A percentile compares a stretch with the other conserved stretches of the same genome.
Conservation (phyloP, 1,140 invertebrate species). For the Musca domestica region DNA sequence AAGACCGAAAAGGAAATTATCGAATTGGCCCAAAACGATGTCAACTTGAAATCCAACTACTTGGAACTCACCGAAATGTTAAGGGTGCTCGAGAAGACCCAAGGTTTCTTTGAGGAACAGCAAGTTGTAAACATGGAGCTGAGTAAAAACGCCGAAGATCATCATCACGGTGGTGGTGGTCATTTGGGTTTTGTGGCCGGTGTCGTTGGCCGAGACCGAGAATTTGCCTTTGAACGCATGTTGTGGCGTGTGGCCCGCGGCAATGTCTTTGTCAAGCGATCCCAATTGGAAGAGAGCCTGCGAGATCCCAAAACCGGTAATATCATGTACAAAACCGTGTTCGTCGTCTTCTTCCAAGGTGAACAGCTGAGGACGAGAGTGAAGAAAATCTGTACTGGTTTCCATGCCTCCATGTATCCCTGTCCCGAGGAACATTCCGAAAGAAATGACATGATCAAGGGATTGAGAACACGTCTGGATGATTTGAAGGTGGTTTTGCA, state of each 20-base stretch:
- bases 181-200: conserved; percentile 63
- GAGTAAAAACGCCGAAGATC: conserved; percentile 51
- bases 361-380: conserved; percentile 71
- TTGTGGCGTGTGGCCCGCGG: conserved; percentile 77
- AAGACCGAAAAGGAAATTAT: conserved; percentile 90
- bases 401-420: conserved; percentile 71
- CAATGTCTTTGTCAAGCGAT: conserved; percentile 62
- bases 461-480: conserved; percentile 70
- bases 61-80: conserved; percentile 90
- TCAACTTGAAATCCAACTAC: conserved; percentile 91
- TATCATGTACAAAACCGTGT: conserved; percentile 63
- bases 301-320: conserved; percentile 34
- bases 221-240: conserved; percentile 79
- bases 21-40: conserved; percentile 90
- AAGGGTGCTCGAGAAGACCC: conserved; percentile 91
- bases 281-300: conserved; percentile 58
- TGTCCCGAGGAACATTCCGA: conserved; percentile 72
- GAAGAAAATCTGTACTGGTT: conserved; percentile 76
- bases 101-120: conserved; percentile 56
- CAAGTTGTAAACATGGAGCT: conserved; percentile 42
- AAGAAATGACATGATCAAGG: conserved; percentile 67
- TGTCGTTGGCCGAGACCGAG: conserved; percentile 64
- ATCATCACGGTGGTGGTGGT: conserved; percentile 54
- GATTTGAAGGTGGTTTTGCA: conserved; percentile 66
- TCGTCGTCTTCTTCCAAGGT: conserved; percentile 79